Percentiles rank a stretch among this genome's conserved stretches.
These are phyloP conservation scores for Cephus sareptanus DNA, from an alignment of 2,888 invertebrate genomes.

Conservation along the genomic window DNA sequence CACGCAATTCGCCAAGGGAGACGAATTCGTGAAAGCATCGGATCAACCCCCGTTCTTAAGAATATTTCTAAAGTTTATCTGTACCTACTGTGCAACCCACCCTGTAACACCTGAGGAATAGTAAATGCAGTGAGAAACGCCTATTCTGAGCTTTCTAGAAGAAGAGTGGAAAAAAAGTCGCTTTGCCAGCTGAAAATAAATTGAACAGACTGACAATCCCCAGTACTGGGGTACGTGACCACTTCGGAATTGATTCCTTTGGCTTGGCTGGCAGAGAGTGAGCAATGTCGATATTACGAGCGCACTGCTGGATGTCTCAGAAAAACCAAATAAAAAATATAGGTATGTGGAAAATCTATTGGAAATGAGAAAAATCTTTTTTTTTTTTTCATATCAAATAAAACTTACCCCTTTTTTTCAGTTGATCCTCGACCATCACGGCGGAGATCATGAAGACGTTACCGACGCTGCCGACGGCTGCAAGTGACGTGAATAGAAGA, in stretches of 20 bases:
- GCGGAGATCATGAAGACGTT: constrained; percentile 83
- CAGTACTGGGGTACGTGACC: not conserved
- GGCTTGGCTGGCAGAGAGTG: not conserved
- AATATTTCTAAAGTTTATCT: no score
- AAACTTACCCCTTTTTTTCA: constrained; percentile 73
- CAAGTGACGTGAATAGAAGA: constrained; percentile 73
- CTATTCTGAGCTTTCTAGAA: not conserved
- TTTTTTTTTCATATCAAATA: constrained; percentile 2
- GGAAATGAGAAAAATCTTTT: constrained; percentile 15
- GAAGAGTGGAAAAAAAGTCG: not conserved
- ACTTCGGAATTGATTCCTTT: not conserved
- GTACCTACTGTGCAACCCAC: no score
- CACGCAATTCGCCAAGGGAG: not conserved
- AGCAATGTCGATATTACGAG: not conserved
- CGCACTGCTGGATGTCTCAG: not conserved
- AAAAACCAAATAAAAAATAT: not conserved
- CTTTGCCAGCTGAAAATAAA: not conserved
- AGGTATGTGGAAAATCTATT: not conserved
- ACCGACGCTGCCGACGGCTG: constrained; percentile 77
- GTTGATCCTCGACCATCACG: constrained; percentile 78
- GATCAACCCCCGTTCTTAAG: no score
- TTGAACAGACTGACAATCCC: not conserved
- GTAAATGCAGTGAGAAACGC: not conserved
- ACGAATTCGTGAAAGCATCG: not conserved
- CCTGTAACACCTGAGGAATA: not conserved